Evolutionary conservation across 2,113 vertebrate species (phyloP).

Genomic region (Crotalus tigris): DNA sequence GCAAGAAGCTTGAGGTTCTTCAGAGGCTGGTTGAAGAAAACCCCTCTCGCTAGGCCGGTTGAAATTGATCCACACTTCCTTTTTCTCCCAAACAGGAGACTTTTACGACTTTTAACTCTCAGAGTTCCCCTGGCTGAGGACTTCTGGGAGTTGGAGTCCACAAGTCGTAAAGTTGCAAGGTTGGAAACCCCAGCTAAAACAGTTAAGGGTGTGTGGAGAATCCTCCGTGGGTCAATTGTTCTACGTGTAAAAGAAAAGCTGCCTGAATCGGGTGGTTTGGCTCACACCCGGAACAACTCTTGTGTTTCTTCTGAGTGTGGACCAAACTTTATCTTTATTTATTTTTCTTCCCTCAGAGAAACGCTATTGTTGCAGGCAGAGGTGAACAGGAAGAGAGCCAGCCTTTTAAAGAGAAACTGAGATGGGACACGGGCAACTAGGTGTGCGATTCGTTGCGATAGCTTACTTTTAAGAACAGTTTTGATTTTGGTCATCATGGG

Average conservation of each 20-base stretch:
- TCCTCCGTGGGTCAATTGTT: neutral
- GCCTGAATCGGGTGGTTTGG: neutral
- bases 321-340: neutral
- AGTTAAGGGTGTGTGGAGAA: neutral
- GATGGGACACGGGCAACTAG: neutral
- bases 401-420: neutral
- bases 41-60: no score
- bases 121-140: neutral
- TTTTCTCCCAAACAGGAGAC: neutral
- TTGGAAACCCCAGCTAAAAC: neutral
- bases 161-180: neutral
- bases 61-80: neutral
- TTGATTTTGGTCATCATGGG: conserved; percentile 99
- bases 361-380: neutral
- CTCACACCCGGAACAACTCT: neutral
- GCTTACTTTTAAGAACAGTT: conserved; percentile 98
- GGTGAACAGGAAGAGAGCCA: neutral
- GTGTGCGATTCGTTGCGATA: neutral
- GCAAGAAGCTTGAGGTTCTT: neutral
- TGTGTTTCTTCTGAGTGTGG: neutral
- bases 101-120: neutral
- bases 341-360: neutral
- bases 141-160: neutral
- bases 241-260: neutral
- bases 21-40: neutral